Conservation (phyloP, 2,797 vertebrate genomes). For the Labroides dimidiatus region DNA sequence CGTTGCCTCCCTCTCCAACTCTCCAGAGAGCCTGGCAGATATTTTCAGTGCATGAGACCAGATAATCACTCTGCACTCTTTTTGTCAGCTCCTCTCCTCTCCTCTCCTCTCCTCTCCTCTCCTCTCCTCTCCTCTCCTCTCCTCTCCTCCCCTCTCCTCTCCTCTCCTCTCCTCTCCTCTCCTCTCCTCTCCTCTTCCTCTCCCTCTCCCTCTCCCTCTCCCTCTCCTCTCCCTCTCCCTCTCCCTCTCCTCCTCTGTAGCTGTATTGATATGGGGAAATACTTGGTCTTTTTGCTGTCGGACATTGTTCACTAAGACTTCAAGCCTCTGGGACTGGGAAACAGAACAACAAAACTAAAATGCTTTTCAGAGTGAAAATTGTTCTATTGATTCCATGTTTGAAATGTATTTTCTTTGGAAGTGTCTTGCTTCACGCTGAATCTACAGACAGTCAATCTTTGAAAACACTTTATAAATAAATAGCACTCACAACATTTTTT, state of each 20-base stretch:
- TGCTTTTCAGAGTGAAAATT: constrained; percentile 18
- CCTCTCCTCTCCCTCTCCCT: constrained; percentile 24
- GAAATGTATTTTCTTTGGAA: constrained; percentile 5
- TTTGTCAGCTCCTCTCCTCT: constrained; percentile 55
- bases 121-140: constrained; percentile 8
- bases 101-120: constrained; percentile 30
- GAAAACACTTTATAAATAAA: constrained; percentile 9
- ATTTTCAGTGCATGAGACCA: constrained; percentile 76
- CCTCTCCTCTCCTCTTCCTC: constrained; percentile 23
- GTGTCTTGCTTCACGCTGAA: too few species aligned
- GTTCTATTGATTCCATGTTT: constrained; percentile 43
- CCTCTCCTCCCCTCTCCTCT: constrained; percentile 49
- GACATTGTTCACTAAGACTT: constrained; percentile 40
- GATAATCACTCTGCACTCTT: constrained; percentile 77
- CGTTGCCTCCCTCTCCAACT: constrained; percentile 64
- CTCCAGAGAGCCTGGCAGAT: constrained; percentile 69
- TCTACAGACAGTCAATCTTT: too few species aligned
- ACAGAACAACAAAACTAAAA: constrained; percentile 30
- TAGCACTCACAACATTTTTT: constrained; percentile 1
- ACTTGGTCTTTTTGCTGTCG: constrained; percentile 34
- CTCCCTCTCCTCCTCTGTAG: constrained; percentile 39
- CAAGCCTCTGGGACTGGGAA: constrained; percentile 22
- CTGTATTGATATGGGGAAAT: constrained; percentile 63
- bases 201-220: constrained; percentile 29
- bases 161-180: constrained; percentile 65